Conservation (phyloP, 2,888 invertebrate species). For the Choreutis nemorana region DNA sequence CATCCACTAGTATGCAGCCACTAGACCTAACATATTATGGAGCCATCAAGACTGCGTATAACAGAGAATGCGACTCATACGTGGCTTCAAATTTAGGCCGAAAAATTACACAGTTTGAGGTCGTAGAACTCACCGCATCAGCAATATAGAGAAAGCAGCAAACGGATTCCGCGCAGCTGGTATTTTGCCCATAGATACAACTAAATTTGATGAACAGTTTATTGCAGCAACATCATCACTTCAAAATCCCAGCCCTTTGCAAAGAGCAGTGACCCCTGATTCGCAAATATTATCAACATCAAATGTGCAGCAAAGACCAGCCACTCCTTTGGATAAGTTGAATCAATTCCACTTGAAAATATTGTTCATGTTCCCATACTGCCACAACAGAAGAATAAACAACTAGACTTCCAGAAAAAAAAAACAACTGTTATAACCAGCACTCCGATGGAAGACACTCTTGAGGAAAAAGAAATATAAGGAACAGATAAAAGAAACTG, state of each 20-base stretch:
- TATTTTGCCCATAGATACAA: slow-evolving; percentile 6
- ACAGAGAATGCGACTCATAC: slow-evolving; percentile 16
- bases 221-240: slow-evolving; percentile 4
- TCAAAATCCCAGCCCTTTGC: slow-evolving; percentile 6
- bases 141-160: slow-evolving; percentile 3
- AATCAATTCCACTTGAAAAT: slow-evolving; percentile 5
- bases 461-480: neutral
- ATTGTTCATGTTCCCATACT: slow-evolving; percentile 5
- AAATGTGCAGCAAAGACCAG: slow-evolving; percentile 2
- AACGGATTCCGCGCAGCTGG: slow-evolving; percentile 2
- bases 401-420: slow-evolving; percentile 2
- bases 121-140: slow-evolving; percentile 12
- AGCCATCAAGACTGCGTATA: slow-evolving; percentile 14
- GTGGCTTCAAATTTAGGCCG: slow-evolving; percentile 12
- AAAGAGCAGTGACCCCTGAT: slow-evolving; percentile 1
- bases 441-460: neutral
- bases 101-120: slow-evolving; percentile 11
- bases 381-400: slow-evolving; percentile 5
- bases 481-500: neutral
- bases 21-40: slow-evolving; percentile 16
- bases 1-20: slow-evolving; percentile 16
- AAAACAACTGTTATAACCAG: slow-evolving; percentile 1
- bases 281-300: slow-evolving; percentile 1
- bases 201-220: slow-evolving; percentile 5
- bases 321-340: neutral